Conservation (phyloP, 2,113 vertebrate species). For the Pristiophorus japonicus region DNA sequence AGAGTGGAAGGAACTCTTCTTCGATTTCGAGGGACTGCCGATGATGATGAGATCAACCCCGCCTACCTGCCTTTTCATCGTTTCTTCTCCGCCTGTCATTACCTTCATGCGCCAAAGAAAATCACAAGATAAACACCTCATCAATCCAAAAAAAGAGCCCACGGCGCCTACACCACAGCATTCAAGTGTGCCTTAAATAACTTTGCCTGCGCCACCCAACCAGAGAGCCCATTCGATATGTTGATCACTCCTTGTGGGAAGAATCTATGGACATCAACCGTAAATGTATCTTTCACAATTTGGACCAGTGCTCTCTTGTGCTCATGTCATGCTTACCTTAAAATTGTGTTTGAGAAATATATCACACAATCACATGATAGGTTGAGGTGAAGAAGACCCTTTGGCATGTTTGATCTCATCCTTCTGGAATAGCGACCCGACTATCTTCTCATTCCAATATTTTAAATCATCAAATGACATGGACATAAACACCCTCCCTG, state of each 20-base stretch:
- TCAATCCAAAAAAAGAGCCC: not conserved
- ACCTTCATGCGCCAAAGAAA: not conserved
- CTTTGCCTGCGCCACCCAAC: too few species aligned
- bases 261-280: not conserved
- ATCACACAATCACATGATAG: not conserved
- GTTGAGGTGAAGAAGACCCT: not conserved
- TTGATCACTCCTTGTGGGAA: not conserved
- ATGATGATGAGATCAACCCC: too few species aligned
- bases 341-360: not conserved
- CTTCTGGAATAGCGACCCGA: not conserved
- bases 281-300: not conserved
- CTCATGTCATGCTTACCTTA: not conserved
- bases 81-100: too few species aligned
- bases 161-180: not conserved
- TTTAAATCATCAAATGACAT: too few species aligned
- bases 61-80: too few species aligned
- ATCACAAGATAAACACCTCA: not conserved
- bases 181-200: not conserved
- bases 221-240: not conserved
- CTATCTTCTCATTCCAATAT: not conserved
- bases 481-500: too few species aligned
- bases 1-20: too few species aligned
- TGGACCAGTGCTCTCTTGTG: not conserved
- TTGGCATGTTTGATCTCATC: not conserved
- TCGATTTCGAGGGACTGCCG: too few species aligned